These are phyloP conservation scores for Athrips mouffetella DNA, from an alignment of 2,888 invertebrate genomes.

Conservation along the genomic window DNA sequence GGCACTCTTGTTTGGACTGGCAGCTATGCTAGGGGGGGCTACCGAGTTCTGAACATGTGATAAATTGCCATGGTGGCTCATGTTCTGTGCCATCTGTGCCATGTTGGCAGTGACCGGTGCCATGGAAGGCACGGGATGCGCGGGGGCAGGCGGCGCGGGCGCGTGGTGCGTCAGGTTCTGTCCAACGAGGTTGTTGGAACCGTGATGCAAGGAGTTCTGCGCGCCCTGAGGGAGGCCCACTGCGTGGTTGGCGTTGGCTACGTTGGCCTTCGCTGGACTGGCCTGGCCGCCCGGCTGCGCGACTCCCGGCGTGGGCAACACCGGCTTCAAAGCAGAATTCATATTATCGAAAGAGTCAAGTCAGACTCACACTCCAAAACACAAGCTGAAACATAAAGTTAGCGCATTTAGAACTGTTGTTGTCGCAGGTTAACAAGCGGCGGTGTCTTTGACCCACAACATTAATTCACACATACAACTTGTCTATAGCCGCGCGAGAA, in stretches of 20 bases:
- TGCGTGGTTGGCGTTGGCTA: conserved; percentile 62
- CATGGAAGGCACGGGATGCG: conserved; percentile 69
- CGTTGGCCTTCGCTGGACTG: conserved; percentile 68
- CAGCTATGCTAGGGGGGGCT: conserved; percentile 48
- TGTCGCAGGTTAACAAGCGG: conserved; percentile 52
- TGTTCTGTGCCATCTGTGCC: conserved; percentile 75
- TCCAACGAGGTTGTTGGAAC: conserved; percentile 53
- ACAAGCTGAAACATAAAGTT: conserved; percentile 64
- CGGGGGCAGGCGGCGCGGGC: conserved; percentile 48
- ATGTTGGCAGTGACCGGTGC: conserved; percentile 72
- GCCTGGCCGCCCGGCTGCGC: conserved; percentile 66
- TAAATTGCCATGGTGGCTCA: conserved; percentile 74
- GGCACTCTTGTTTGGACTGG: conserved; percentile 56
- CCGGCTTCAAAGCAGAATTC: conserved; percentile 81
- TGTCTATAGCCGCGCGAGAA: conserved; percentile 58
- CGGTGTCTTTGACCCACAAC: conserved; percentile 74
- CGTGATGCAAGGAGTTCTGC: conserved; percentile 58
- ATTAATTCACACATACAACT: conserved; percentile 67
- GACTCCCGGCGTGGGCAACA: conserved; percentile 72
- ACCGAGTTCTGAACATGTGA: conserved; percentile 66
- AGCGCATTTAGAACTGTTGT: conserved; percentile 41
- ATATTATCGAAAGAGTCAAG: conserved; percentile 66
- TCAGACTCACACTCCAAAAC: conserved; percentile 36
- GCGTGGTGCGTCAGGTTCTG: conserved; percentile 65
- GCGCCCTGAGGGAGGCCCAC: conserved; percentile 64